phyloP scores from a whole-genome alignment of 2,113 vertebrate species.

The human (Homo sapiens) region DNA sequence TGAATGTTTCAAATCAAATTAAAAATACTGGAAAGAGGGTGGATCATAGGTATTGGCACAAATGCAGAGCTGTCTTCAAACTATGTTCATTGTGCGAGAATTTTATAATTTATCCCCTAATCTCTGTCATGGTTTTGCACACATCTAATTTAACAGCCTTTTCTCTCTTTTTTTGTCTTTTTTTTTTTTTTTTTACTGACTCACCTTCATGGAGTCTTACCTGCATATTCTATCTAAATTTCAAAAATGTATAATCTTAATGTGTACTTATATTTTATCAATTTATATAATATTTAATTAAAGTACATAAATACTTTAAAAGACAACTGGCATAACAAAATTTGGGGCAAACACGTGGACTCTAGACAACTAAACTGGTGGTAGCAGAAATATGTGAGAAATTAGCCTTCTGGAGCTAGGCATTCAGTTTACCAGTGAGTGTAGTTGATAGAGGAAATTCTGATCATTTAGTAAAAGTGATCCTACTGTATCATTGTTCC shows the following conservation, averaged over 20 bases:
- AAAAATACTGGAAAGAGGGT: background rate
- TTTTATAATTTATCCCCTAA: background rate
- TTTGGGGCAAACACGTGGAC: background rate
- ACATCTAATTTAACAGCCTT: background rate
- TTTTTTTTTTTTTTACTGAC: background rate
- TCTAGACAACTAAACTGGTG: background rate
- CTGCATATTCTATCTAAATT: background rate
- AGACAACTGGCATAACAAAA: background rate
- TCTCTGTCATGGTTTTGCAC: background rate
- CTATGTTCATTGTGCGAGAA: background rate
- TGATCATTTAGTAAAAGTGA: background rate
- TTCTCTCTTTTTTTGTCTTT: background rate
- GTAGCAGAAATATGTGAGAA: background rate
- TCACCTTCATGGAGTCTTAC: background rate
- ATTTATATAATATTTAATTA: background rate
- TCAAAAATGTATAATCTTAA: background rate
- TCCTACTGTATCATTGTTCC: too few relatives aligned
- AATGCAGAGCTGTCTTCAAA: background rate
- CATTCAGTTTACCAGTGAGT: background rate
- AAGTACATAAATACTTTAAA: background rate
- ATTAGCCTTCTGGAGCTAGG: background rate
- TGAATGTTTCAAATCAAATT: background rate
- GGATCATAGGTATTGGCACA: background rate
- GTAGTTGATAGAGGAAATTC: background rate
- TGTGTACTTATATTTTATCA: background rate